Evolutionary conservation across 2,888 invertebrate genomes (phyloP), one percentile per base, ranked within the genome.

Genomic region (Candidula unifasciata): DNA sequence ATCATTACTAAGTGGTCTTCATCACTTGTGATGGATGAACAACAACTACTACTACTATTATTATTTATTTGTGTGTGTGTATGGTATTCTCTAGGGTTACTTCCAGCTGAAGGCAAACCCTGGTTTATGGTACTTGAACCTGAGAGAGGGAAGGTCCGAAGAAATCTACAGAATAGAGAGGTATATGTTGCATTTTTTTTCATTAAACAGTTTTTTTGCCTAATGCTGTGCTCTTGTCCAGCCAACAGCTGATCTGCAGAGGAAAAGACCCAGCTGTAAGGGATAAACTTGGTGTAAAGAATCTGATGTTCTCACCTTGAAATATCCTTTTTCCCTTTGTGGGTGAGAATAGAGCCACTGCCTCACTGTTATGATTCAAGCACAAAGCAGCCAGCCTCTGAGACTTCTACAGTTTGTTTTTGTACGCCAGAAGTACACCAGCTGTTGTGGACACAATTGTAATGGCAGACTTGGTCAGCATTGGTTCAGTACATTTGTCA

Each of bases 21-120:
- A n/a, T n/a, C n/a, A n/a, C n/a, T n/a, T n/a, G n/a, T n/a, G n/a
- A n/a, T n/a, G n/a, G n/a, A n/a, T n/a, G n/a, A n/a, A n/a, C n/a
- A n/a, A n/a, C n/a, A n/a, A n/a, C 44, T 13, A 44, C 44, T 44
- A 44, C 44, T 44, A 1, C 13, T 10, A 44, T 0, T 10, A 44
- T 44, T 6, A 13, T 44, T 44, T 10, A 44, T 44, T 44, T 44
- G n/a, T n/a, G n/a, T n/a, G n/a, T n/a, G n/a, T 44, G 44, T 76
- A 18, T n/a, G 30, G 3, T 60, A 18, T 78, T 44, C 66, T 87
- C 16, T 88, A 94, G 94, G 99, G 99, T 24, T 99, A 99, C 94
- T 99, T 99, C 95, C 98, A 98, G 94, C 95, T 99, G 54, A 99
- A 99, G 94, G 99, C 99, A 0, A 98, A 97, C 93, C 99, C 99